Conservation (phyloP, 1,140 invertebrate species). For the Tachypleus tridentatus region DNA sequence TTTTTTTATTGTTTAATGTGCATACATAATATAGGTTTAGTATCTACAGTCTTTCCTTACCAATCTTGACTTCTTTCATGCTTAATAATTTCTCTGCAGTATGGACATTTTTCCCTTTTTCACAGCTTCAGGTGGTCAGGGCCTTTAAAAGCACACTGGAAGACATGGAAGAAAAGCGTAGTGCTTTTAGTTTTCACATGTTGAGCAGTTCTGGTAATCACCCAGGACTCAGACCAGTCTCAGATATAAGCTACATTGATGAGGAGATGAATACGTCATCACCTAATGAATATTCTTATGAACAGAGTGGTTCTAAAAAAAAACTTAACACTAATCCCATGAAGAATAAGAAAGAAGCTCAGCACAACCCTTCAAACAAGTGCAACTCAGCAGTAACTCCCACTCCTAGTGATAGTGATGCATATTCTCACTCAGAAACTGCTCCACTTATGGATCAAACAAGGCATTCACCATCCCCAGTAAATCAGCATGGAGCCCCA, state of each 20-base stretch:
- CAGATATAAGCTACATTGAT: slow-evolving; percentile 36
- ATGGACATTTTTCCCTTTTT: slow-evolving; percentile 30
- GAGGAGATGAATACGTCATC: slow-evolving; percentile 9
- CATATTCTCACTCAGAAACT: slow-evolving; percentile 7
- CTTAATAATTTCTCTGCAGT: background rate
- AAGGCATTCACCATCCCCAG: no score
- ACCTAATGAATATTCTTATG: slow-evolving; percentile 13
- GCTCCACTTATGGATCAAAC: background rate
- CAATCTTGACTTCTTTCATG: no score
- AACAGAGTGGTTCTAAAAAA: slow-evolving; percentile 11
- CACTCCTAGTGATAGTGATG: slow-evolving; percentile 1
- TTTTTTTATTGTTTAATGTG: no score
- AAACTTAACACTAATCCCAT: slow-evolving; percentile 6
- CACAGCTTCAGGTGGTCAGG: slow-evolving; percentile 98
- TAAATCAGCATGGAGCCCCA: slow-evolving; percentile 7
- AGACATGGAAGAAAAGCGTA: slow-evolving; percentile 97
- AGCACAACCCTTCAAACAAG: background rate
- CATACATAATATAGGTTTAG: no score
- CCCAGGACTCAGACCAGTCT: slow-evolving; percentile 56
- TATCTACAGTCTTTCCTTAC: no score
- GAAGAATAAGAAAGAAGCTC: slow-evolving; percentile 8
- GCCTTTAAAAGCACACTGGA: slow-evolving; percentile 99
- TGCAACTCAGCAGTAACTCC: background rate
- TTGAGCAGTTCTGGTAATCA: slow-evolving; percentile 74
- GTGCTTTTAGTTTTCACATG: slow-evolving; percentile 69